Evolutionary conservation across 1,140 invertebrate species (phyloP), one percentile per base, ranked within the genome.

Genomic region (Bombus impatiens): DNA sequence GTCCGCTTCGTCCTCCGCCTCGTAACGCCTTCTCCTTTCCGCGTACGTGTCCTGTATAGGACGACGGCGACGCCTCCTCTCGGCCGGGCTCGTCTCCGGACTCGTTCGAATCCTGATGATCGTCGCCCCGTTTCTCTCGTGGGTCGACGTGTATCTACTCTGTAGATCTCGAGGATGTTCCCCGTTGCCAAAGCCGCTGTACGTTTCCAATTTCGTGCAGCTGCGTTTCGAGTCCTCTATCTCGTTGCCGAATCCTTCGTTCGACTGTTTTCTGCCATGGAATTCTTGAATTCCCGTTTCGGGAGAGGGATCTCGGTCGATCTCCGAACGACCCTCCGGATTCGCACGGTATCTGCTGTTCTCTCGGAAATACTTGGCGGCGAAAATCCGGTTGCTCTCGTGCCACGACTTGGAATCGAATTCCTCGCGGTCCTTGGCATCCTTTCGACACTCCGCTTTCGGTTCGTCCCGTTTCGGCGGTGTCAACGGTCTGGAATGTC

Each of bases 401-500:
- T 94, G 90, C 92, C 93, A 93, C 65, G 82, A 74, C 57, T 83
- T 89, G n/a, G 57, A 40, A 18, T 79, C 47, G 40, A 89, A 89
- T 2, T 81, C 82, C 59, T 87, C 89, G 28, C 68, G 62, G 1
- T 86, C 68, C 57, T 85, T 75, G 25, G n/a, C 9, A 15, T 82
- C 57, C 28, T 86, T 84, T 15, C 68, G 42, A 22, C 18, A n/a
- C n/a, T 90, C 85, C 28, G 12, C 28, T n/a, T n/a, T 28, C 13
- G 42, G 2, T 15, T 86, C 85, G 28, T 79, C 70, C 8, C 86
- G 59, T 53, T 77, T 91, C 32, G 92, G 92, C 12, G 94, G 94
- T 44, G 92, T 93, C 84, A 95, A 77, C 1, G 94, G 91, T 78
- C 92, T 92, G 8, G 91, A 92, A 79, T 95, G 93, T 82, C 93